phyloP scores from a whole-genome alignment of 2,888 invertebrate genomes.

The Minunthozetes semirufus region DNA sequence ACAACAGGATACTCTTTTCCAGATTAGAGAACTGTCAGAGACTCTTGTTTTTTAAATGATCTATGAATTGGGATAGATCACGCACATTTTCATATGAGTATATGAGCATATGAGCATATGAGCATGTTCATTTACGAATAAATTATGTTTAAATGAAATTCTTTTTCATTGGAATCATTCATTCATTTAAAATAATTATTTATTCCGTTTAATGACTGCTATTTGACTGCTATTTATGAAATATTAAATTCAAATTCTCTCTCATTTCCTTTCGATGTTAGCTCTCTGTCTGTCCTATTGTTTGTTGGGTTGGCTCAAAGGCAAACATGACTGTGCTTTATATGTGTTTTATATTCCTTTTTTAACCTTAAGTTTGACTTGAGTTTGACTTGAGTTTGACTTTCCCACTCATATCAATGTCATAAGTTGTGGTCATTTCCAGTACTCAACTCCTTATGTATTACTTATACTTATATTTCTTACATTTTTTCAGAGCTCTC shows the following conservation, averaged over 20 bases:
- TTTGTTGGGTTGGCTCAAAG: background rate
- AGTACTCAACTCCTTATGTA: background rate
- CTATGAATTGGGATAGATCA: too few relatives aligned
- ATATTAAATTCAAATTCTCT: conserved; percentile 2
- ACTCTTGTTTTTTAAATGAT: too few relatives aligned
- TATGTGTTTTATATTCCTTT: background rate
- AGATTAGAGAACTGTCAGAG: too few relatives aligned
- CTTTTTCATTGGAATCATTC: background rate
- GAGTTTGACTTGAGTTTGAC: conserved; percentile 22
- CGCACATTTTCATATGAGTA: too few relatives aligned
- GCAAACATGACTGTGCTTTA: conserved; percentile 24
- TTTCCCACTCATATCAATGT: conserved; percentile 27
- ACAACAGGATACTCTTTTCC: too few relatives aligned
- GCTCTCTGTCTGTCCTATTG: background rate
- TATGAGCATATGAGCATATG: too few relatives aligned
- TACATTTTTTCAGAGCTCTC: background rate
- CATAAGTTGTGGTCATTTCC: conserved; percentile 25
- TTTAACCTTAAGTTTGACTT: conserved; percentile 3
- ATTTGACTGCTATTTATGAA: background rate
- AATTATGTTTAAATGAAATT: background rate
- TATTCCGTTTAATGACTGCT: conserved; percentile 5
- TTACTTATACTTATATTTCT: background rate
- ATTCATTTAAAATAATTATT: conserved; percentile 27
- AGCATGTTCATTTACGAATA: too few relatives aligned
- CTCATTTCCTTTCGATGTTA: conserved; percentile 14